phyloP scores from a whole-genome alignment of 2,113 vertebrate species.

The Toxotes jaculatrix region DNA sequence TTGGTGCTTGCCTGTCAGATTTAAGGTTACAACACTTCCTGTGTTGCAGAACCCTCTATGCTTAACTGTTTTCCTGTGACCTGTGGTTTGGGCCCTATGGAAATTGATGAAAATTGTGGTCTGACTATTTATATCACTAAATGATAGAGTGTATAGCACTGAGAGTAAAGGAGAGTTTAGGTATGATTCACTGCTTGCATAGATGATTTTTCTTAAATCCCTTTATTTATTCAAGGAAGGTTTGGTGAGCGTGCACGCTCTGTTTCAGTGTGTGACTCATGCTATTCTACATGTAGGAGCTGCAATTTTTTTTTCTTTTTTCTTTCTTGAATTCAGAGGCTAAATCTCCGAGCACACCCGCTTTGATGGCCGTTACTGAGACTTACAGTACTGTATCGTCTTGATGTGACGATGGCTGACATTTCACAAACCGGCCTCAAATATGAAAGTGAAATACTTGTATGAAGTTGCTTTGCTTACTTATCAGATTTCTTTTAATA shows the following conservation, averaged over 20 bases:
- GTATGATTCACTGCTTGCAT: slow-evolving; percentile 53
- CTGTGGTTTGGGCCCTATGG: slow-evolving; percentile 21
- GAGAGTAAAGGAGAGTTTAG: slow-evolving; percentile 21
- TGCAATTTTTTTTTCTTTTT: slow-evolving; percentile 10
- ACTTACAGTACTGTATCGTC: not conserved
- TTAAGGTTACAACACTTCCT: slow-evolving; percentile 50
- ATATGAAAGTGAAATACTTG: not conserved
- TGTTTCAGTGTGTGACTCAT: slow-evolving; percentile 45
- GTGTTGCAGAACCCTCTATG: slow-evolving; percentile 19
- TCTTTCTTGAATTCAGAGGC: not conserved
- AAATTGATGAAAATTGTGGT: slow-evolving; percentile 58
- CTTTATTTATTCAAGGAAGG: slow-evolving; percentile 46
- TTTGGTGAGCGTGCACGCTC: slow-evolving; percentile 31
- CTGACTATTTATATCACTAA: slow-evolving; percentile 55
- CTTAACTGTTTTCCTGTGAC: slow-evolving; percentile 32
- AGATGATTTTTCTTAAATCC: slow-evolving; percentile 54
- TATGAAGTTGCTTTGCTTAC: not conserved
- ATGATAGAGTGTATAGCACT: slow-evolving; percentile 39
- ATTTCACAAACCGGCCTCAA: not conserved
- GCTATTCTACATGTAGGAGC: slow-evolving; percentile 18
- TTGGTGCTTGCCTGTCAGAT: slow-evolving; percentile 39
- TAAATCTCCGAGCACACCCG: slow-evolving; percentile 23
- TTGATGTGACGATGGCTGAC: not conserved
- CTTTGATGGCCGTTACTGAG: slow-evolving; percentile 3
- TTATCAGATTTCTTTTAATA: too few relatives aligned